Percentiles rank a stretch among this genome's conserved stretches.
These are phyloP conservation scores for Melieria crassipennis DNA, from an alignment of 2,888 invertebrate genomes.

Conservation along the genomic window DNA sequence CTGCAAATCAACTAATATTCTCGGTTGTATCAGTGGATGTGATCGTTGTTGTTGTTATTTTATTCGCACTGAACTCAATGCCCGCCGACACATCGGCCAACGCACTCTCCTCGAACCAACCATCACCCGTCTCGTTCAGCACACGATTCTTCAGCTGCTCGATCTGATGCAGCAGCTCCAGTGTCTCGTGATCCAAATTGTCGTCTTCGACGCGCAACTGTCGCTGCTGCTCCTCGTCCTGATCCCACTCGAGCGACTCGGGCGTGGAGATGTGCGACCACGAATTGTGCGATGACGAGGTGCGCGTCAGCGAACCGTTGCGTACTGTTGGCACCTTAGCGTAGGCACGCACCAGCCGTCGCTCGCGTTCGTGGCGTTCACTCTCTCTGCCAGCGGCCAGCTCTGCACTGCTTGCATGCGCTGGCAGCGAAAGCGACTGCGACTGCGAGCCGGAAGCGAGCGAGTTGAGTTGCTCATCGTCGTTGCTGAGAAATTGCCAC, in stretches of 20 bases:
- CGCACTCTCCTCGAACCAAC: constrained; percentile 44
- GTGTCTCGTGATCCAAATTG: constrained; percentile 73
- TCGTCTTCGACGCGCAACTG: constrained; percentile 64
- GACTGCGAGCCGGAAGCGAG: constrained; percentile 43
- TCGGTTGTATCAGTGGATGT: background rate
- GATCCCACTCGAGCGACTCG: constrained; percentile 77
- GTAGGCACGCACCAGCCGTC: background rate
- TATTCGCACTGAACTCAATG: too few relatives aligned
- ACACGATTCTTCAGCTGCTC: constrained; percentile 74
- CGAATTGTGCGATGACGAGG: constrained; percentile 65
- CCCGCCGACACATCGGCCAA: background rate
- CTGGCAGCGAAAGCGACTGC: constrained; percentile 39
- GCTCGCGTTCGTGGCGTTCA: constrained; percentile 1
- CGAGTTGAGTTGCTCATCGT: constrained; percentile 50
- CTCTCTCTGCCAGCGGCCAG: constrained; percentile 2
- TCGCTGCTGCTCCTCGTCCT: constrained; percentile 67
- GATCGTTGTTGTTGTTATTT: too few relatives aligned
- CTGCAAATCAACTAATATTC: constrained; percentile 26
- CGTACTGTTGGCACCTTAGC: background rate
- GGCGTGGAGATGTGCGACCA: constrained; percentile 74
- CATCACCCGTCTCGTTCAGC: constrained; percentile 73
- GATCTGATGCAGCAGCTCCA: constrained; percentile 74
- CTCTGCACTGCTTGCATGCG: background rate
- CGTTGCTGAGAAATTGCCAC: constrained; percentile 47
- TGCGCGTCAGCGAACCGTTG: constrained; percentile 57